These are phyloP conservation scores for Yasuhikotakia modesta DNA, from an alignment of 2,797 vertebrate genomes.

Conservation along the genomic window DNA sequence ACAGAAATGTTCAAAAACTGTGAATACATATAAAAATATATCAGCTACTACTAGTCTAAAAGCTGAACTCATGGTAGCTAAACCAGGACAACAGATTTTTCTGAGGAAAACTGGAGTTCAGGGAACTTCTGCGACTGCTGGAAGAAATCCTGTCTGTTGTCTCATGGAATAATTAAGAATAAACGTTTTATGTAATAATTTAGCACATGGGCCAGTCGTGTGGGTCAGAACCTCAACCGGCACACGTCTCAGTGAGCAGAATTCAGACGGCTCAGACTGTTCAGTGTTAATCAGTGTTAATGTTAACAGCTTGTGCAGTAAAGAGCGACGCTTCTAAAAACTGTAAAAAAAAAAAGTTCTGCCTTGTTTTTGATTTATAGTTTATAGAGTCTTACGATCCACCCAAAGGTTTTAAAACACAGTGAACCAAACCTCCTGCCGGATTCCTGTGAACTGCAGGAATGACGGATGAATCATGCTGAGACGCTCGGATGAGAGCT, in stretches of 20 bases:
- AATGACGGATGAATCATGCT: constrained; percentile 37
- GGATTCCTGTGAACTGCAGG: constrained; percentile 44
- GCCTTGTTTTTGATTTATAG: constrained; percentile 20
- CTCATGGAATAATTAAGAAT: not conserved
- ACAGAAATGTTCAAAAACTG: no score
- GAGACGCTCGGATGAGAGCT: constrained; percentile 30
- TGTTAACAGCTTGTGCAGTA: not conserved
- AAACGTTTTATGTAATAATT: constrained; percentile 24
- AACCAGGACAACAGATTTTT: no score
- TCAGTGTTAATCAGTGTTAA: constrained; percentile 15
- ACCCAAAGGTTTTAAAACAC: constrained; percentile 9
- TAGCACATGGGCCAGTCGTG: not conserved
- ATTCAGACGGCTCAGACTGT: not conserved
- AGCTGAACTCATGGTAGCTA: no score
- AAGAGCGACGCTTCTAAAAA: not conserved
- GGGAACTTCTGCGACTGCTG: no score
- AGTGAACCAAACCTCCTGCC: constrained; percentile 23
- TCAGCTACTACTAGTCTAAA: no score
- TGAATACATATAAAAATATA: no score
- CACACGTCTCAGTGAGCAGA: not conserved
- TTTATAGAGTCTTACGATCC: constrained; percentile 18
- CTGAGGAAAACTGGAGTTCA: no score
- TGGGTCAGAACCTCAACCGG: constrained; percentile 4
- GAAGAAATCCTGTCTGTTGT: constrained; percentile 4
- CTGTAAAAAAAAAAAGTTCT: no score